A percentile compares a stretch with the other conserved stretches of the same genome.
Evolutionary conservation across 1,140 invertebrate genomes (phyloP).

Genomic region (Eurosta solidaginis): DNA sequence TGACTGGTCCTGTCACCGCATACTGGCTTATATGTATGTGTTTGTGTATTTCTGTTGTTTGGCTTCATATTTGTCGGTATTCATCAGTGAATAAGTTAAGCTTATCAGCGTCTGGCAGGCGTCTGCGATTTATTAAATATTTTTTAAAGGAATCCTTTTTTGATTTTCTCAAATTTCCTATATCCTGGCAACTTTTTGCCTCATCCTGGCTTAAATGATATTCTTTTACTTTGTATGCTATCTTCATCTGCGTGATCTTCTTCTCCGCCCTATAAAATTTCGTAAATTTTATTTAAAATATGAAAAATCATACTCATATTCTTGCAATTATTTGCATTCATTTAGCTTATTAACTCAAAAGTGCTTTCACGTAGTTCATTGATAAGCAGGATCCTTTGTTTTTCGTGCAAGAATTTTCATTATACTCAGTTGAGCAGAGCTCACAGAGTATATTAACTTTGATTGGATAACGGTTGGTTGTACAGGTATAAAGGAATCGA

Average conservation of each 20-base stretch:
- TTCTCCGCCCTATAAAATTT: background rate
- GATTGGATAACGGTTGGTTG: no score
- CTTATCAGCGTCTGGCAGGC: slow-evolving; percentile 58
- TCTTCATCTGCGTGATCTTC: background rate
- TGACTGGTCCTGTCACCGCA: background rate
- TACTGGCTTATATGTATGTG: background rate
- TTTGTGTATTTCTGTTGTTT: background rate
- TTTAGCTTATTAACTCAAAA: slow-evolving; percentile 24
- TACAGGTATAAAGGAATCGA: no score
- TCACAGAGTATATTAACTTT: no score
- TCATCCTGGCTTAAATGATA: no score
- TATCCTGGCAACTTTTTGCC: slow-evolving; percentile 39
- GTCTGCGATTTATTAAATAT: slow-evolving; percentile 54
- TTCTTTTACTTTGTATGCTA: no score
- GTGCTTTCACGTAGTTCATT: slow-evolving; percentile 18
- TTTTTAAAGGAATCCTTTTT: slow-evolving; percentile 38
- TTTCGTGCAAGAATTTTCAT: background rate
- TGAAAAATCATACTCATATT: slow-evolving; percentile 9
- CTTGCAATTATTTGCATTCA: slow-evolving; percentile 16
- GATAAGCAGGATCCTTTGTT: background rate
- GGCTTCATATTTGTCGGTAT: slow-evolving; percentile 15
- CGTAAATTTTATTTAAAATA: slow-evolving; percentile 34
- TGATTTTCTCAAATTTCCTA: slow-evolving; percentile 51
- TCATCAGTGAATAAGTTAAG: background rate
- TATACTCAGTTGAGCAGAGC: background rate